Evolutionary conservation across 1,140 invertebrate genomes (phyloP), one percentile per base, ranked within the genome.

Genomic region (Metaphire vulgaris): DNA sequence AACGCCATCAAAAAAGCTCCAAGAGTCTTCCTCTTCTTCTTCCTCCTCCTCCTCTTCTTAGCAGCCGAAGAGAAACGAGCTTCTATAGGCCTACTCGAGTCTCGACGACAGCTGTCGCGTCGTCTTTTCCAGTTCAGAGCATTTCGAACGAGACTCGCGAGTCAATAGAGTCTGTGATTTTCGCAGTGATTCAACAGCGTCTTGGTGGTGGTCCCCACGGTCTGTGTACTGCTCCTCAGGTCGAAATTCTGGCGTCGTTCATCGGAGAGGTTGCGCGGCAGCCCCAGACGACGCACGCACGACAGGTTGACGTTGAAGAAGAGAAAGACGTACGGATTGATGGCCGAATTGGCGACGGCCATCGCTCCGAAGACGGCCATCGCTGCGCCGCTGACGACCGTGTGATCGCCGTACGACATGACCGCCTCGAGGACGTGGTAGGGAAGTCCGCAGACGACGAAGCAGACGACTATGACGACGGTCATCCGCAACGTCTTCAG

Each of bases 401-500:
- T 79, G 75, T 80, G 80, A 72, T 84, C 79, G 1, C 83, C 82
- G 77, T 82, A 86, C 1, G 82, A 82, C 81, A 84, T 82, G 12
- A 83, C 81, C 83, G 86, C 83, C 74, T 87, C 86, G 16, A 82
- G 81, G 32, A 85, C 78, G 77, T 86, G 83, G 70, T 86, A 87
- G 1, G 86, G 86, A 69, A 83, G 29, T 1, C 81, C 81, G 76
- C 84, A 86, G 0, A 85, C 66, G 29, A 86, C 80, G 79, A 84
- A 87, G 21, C 80, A 79, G 0, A 75, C 31, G 0, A 85, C 83
- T n/a, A 87, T 86, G 6, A 86, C 85, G n/a, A 83, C 78, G 0
- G 86, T 86, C 84, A 87, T 85, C 74, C 83, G 85, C 30, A 87
- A 75, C 0, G 86, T 87, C 78, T 87, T 87, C 1, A 84, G 81